Evolutionary conservation across 1,140 invertebrate species (phyloP).

Genomic region (Dinoponera quadriceps): DNA sequence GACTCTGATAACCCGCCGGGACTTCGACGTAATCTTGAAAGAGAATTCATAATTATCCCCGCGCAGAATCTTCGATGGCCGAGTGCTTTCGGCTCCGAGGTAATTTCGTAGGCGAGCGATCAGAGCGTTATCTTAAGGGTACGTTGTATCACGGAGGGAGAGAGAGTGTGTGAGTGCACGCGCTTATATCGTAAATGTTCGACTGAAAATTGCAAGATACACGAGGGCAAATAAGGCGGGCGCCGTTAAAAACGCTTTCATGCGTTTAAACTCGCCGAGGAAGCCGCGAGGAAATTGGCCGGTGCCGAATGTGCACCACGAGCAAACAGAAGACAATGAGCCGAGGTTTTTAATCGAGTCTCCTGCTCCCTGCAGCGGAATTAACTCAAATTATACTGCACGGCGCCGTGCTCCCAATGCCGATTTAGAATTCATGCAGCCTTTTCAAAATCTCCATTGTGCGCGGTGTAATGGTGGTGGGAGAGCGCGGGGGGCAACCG

Average conservation of each 20-base stretch:
- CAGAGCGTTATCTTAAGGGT: conserved; percentile 12
- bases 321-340: conserved; percentile 84
- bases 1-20: conserved; percentile 71
- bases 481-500: conserved; percentile 41
- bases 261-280: conserved; percentile 9
- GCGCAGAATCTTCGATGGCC: conserved; percentile 60
- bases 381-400: conserved; percentile 84
- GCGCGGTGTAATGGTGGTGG: conserved; percentile 69
- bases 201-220: background rate
- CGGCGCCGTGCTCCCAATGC: conserved; percentile 73
- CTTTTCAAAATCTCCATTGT: conserved; percentile 83
- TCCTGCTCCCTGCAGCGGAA: conserved; percentile 82
- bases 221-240: background rate
- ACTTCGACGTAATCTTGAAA: conserved; percentile 71
- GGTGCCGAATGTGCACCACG: conserved; percentile 77
- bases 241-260: background rate
- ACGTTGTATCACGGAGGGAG: background rate
- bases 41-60: conserved; percentile 77
- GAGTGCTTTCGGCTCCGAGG: conserved; percentile 23
- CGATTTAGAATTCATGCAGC: conserved; percentile 82
- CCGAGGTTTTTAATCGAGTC: conserved; percentile 83
- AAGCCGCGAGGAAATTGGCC: conserved; percentile 77
- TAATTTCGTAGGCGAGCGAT: conserved; percentile 50
- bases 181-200: conserved; percentile 15
- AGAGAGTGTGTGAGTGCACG: too few relatives aligned